Percentiles rank a stretch among this genome's conserved stretches.
Conservation (phyloP, 2,888 invertebrate genomes). For the Fragum whitleyi region DNA sequence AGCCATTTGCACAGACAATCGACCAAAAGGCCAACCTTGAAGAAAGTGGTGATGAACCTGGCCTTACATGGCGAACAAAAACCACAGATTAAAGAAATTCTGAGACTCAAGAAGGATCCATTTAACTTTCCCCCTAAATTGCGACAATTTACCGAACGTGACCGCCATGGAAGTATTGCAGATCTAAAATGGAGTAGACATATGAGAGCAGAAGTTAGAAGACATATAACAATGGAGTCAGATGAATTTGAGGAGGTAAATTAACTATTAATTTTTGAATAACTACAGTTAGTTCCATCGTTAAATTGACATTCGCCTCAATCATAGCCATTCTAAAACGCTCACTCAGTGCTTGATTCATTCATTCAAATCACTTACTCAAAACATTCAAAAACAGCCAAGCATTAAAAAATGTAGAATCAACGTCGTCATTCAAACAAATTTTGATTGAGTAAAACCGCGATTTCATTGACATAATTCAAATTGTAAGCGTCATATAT, state of each 20-base stretch:
- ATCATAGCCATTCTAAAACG: too few relatives aligned
- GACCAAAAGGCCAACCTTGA: neutral
- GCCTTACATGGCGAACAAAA: neutral
- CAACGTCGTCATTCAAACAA: too few relatives aligned
- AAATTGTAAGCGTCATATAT: too few relatives aligned
- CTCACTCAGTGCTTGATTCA: too few relatives aligned
- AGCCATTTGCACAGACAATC: neutral
- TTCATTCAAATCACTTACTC: too few relatives aligned
- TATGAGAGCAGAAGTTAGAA: slow-evolving; percentile 3
- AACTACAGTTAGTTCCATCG: too few relatives aligned
- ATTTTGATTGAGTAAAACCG: too few relatives aligned
- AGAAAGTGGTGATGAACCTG: neutral
- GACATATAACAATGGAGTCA: neutral
- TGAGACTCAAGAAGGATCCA: neutral
- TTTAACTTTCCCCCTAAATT: neutral
- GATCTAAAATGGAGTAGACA: slow-evolving; percentile 8
- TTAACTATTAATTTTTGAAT: too few relatives aligned
- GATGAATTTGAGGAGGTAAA: neutral
- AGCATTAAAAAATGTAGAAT: too few relatives aligned
- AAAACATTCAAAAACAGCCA: too few relatives aligned
- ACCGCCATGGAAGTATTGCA: neutral
- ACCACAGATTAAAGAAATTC: neutral
- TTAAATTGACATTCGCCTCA: too few relatives aligned
- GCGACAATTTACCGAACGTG: neutral
- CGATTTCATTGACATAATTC: too few relatives aligned